Percentiles rank a stretch among this genome's conserved stretches.
Conservation (phyloP, 2,113 vertebrate species). For the Benitochromis conjunctus region DNA sequence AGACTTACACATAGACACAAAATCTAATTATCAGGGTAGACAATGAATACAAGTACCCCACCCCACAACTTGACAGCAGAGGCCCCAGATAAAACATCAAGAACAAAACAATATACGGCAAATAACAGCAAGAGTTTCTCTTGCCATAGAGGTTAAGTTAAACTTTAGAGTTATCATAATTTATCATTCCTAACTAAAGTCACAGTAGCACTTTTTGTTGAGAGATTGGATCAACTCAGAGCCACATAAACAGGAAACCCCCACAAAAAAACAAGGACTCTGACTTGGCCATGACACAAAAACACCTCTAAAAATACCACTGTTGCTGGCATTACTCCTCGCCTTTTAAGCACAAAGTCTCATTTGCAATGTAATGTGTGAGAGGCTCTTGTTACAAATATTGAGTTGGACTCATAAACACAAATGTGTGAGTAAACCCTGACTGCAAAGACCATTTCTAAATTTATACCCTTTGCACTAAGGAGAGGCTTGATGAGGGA, state of each 20-base stretch:
- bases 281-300: background rate
- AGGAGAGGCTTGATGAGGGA: background rate
- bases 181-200: background rate
- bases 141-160: background rate
- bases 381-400: too few species aligned
- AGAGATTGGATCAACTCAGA: background rate
- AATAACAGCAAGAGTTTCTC: background rate
- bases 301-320: background rate
- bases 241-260: background rate
- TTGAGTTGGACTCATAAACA: too few species aligned
- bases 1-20: too few species aligned
- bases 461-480: background rate
- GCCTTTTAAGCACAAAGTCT: background rate
- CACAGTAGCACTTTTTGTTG: background rate
- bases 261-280: background rate
- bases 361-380: background rate
- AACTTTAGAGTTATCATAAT: background rate
- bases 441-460: too few species aligned
- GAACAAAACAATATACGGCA: background rate
- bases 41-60: too few species aligned
- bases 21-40: too few species aligned
- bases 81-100: accelerated
- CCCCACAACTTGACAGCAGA: too few species aligned
- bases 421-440: too few species aligned
- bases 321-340: background rate